Evolutionary conservation across 2,113 vertebrate species (phyloP), one percentile per base, ranked within the genome.

Genomic region (Tychaedon coryphoeus): DNA sequence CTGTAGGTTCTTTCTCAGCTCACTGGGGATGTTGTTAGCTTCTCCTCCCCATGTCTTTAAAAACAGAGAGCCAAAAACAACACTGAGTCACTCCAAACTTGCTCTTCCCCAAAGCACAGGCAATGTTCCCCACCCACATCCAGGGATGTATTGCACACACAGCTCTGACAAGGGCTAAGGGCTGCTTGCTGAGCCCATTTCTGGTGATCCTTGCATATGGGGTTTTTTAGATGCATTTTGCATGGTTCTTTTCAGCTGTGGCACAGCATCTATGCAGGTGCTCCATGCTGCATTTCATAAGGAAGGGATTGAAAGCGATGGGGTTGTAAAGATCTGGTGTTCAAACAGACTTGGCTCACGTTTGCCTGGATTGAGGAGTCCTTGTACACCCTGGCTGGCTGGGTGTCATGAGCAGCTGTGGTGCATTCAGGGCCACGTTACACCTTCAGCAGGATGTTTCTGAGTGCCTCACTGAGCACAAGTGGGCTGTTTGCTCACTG

Each of bases 51-150:
- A 29, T 33, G 84, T 77, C 87, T 96, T 64, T 93, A 64, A 92
- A 96, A 92, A 51, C 71, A 96, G 56, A 90, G 60, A 38, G 96
- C 94, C 93, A 96, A 94, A 96, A 93, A 8, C 81, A 96, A 95
- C 94, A 94, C 77, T 96, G 95, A 96, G 85, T 97, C 96, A 97
- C 89, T 95, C 71, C 58, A 66, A 25, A 60, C 70, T 94, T 86
- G 78, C 51, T 94, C 92, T 94, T 95, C 94, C 92, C 71, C 71
- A 95, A 95, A 95, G 87, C 29, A 31, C 69, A 77, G 67, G 92
- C 72, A 56, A 8, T 40, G 72, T 86, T 97, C 95, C 65, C 80
- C 73, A 92, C 93, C 87, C 91, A 92, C 74, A 70, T 61, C 34
- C 77, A 85, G 90, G 66, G 77, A 62, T 79, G 73, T 34, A 58